Percentiles rank a stretch among this genome's conserved stretches.
Conservation (phyloP, 2,888 invertebrate species). For the Muschampia plurimacula region DNA sequence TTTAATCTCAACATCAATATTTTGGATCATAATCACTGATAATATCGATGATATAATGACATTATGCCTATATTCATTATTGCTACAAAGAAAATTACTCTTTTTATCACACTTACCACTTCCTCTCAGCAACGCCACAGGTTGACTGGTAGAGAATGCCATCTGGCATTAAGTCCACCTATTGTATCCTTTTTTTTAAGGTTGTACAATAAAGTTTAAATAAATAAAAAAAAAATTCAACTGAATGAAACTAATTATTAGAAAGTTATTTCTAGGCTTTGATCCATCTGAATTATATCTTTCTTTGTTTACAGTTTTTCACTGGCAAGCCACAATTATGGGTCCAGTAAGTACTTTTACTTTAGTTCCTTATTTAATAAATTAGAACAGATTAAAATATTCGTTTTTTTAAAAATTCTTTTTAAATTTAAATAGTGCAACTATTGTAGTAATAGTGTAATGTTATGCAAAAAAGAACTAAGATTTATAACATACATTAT, state of each 20-base stretch:
- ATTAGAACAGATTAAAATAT: slow-evolving; percentile 8
- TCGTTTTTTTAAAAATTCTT: too few species aligned
- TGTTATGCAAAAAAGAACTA: not conserved
- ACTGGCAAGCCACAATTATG: slow-evolving; percentile 99
- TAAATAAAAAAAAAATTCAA: too few species aligned
- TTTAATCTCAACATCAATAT: not conserved
- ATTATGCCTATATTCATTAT: too few species aligned
- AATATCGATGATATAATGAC: too few species aligned
- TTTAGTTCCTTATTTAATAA: slow-evolving; percentile 7
- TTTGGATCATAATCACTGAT: not conserved
- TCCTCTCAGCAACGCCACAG: too few species aligned
- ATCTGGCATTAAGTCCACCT: too few species aligned
- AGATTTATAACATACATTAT: not conserved
- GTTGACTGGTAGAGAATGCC: too few species aligned
- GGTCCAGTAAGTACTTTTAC: slow-evolving; percentile 94
- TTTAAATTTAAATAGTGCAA: not conserved
- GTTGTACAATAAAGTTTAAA: too few species aligned
- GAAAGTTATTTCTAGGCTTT: not conserved
- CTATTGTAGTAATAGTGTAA: not conserved
- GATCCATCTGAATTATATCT: not conserved
- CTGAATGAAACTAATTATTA: not conserved
- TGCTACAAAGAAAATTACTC: too few species aligned
- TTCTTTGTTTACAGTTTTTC: slow-evolving; percentile 94
- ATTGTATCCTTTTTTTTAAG: too few species aligned
- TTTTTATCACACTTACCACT: too few species aligned